phyloP scores from a whole-genome alignment of 2,888 invertebrate genomes.

The Neoaliturus tenellus region DNA sequence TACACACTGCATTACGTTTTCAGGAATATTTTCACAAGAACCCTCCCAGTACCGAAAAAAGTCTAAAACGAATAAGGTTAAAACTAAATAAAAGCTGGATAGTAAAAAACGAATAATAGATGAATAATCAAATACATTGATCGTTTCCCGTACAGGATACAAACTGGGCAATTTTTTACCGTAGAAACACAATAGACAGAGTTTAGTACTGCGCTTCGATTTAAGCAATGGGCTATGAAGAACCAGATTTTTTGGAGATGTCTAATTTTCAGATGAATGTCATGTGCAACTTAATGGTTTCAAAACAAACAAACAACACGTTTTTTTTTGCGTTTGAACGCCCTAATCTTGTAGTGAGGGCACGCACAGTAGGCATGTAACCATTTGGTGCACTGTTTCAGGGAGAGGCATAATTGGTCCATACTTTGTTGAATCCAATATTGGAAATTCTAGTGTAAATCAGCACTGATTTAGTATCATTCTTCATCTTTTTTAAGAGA shows the following conservation, averaged over 20 bases:
- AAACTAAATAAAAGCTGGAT: background rate
- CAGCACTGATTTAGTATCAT: background rate
- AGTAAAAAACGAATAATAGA: background rate
- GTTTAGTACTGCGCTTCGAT: constrained; percentile 29
- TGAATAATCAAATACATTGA: background rate
- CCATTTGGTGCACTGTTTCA: constrained; percentile 11
- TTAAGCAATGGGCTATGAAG: constrained; percentile 13
- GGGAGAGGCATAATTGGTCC: background rate
- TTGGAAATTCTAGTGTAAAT: constrained; percentile 18
- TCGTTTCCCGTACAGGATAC: constrained; percentile 42
- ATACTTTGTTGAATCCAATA: constrained; percentile 19
- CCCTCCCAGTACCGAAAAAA: background rate
- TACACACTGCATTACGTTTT: constrained; percentile 30
- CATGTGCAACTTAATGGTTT: constrained; percentile 21
- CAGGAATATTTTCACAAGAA: background rate
- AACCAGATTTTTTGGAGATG: background rate
- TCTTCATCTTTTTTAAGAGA: background rate
- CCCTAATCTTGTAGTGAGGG: constrained; percentile 7
- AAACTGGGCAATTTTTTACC: constrained; percentile 27
- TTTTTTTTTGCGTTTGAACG: constrained; percentile 23
- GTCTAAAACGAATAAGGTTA: background rate
- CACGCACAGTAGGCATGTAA: constrained; percentile 1
- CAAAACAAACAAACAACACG: constrained; percentile 20
- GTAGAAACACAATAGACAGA: constrained; percentile 25
- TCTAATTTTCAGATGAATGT: constrained; percentile 24